Evolutionary conservation across 2,797 vertebrate genomes (phyloP).

Genomic region (Erethizon dorsatum): DNA sequence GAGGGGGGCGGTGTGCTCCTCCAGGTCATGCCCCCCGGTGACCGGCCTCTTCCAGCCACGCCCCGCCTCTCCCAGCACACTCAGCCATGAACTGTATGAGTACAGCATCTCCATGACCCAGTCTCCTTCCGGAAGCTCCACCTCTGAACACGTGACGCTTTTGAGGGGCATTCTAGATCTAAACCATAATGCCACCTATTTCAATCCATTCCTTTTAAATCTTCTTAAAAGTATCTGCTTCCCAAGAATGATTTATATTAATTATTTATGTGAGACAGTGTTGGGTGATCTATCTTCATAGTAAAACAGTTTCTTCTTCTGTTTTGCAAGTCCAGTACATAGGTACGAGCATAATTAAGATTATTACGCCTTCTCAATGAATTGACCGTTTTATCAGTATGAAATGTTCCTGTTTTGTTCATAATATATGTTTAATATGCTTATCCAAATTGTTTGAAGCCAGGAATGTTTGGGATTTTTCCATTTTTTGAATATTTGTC

Average conservation of each 20-base stretch:
- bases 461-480: background rate
- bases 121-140: background rate
- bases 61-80: background rate
- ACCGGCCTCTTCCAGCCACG: background rate
- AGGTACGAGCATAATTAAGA: background rate
- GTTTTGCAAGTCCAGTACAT: constrained; percentile 3
- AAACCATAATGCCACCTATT: background rate
- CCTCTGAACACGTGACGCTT: background rate
- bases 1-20: background rate
- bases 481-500: background rate
- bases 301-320: constrained; percentile 1
- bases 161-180: background rate
- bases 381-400: background rate
- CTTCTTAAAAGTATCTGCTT: background rate
- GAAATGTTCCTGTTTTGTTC: background rate
- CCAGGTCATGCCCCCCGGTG: background rate
- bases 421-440: background rate
- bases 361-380: background rate
- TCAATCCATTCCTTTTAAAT: constrained; percentile 6
- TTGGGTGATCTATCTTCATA: background rate
- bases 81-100: background rate
- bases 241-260: background rate
- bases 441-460: background rate
- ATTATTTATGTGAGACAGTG: constrained; percentile 25
- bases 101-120: background rate